These are phyloP conservation scores for Pseudomyrmex concolor DNA, from an alignment of 1,140 invertebrate species.

Conservation along the genomic window DNA sequence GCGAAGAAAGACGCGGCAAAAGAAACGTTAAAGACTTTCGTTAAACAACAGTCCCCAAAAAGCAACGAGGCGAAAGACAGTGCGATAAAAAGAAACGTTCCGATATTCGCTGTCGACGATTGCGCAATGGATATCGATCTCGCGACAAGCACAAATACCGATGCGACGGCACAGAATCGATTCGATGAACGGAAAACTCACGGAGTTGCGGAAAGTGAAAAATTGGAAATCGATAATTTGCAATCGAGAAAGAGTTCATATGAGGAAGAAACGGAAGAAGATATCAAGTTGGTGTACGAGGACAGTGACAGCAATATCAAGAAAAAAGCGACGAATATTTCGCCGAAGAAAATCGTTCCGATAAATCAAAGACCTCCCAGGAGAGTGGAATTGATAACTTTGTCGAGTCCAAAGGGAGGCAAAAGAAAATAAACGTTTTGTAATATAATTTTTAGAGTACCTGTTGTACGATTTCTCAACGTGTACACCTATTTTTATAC, in stretches of 20 bases:
- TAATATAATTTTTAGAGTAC: neutral
- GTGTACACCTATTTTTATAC: no score
- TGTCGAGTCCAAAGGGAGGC: constrained; percentile 90
- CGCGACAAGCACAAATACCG: constrained; percentile 30
- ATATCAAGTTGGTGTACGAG: constrained; percentile 89
- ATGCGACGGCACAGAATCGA: neutral
- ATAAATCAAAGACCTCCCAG: constrained; percentile 86
- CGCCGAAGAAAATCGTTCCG: constrained; percentile 71
- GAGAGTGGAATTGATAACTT: constrained; percentile 89
- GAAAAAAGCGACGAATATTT: constrained; percentile 72
- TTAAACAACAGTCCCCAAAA: constrained; percentile 6
- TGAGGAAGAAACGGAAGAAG: constrained; percentile 83
- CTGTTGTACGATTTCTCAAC: neutral
- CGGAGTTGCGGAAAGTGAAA: constrained; percentile 22
- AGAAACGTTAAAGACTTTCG: constrained; percentile 71
- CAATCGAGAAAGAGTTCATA: constrained; percentile 31
- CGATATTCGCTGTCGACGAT: constrained; percentile 74
- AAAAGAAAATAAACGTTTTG: constrained; percentile 83
- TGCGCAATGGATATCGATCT: constrained; percentile 83
- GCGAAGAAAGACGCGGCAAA: neutral
- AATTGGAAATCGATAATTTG: neutral
- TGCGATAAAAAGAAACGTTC: neutral
- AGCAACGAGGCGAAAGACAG: constrained; percentile 37
- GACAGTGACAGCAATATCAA: constrained; percentile 67
- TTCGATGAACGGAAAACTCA: neutral